Evolutionary conservation across 2,888 invertebrate species (phyloP).

Genomic region (Phengaris alcon): DNA sequence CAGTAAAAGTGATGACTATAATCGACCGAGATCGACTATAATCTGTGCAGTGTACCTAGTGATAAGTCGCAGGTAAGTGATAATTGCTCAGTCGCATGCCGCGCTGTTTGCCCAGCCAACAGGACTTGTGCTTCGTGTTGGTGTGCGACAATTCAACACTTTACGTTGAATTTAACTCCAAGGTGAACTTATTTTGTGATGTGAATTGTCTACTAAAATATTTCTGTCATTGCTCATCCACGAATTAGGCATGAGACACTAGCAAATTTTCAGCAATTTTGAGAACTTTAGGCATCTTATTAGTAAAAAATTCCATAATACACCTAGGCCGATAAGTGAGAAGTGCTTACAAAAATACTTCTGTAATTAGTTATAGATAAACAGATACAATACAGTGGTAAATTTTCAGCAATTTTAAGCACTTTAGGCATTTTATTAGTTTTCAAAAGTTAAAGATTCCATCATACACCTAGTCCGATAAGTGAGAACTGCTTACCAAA

Average conservation of each 20-base stretch:
- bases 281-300: no score
- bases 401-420: no score
- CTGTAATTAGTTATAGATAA: no score
- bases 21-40: conserved; percentile 62
- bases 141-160: conserved; percentile 59
- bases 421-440: no score
- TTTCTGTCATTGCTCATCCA: background rate
- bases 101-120: conserved; percentile 67
- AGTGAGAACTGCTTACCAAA: no score
- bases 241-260: background rate
- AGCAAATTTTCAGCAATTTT: background rate
- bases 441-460: no score
- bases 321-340: no score
- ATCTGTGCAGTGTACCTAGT: conserved; percentile 69
- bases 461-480: no score
- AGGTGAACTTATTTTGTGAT: conserved; percentile 1
- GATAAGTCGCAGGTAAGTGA: conserved; percentile 78
- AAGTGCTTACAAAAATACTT: no score
- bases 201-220: background rate
- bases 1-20: conserved; percentile 77
- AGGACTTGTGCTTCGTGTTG: conserved; percentile 51
- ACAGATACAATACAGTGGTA: no score
- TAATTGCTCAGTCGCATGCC: conserved; percentile 71
- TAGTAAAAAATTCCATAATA: no score
- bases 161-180: conserved; percentile 40